Evolutionary conservation across 1,140 invertebrate genomes (phyloP), one percentile per base, ranked within the genome.

Genomic region (Drosophila persimilis): DNA sequence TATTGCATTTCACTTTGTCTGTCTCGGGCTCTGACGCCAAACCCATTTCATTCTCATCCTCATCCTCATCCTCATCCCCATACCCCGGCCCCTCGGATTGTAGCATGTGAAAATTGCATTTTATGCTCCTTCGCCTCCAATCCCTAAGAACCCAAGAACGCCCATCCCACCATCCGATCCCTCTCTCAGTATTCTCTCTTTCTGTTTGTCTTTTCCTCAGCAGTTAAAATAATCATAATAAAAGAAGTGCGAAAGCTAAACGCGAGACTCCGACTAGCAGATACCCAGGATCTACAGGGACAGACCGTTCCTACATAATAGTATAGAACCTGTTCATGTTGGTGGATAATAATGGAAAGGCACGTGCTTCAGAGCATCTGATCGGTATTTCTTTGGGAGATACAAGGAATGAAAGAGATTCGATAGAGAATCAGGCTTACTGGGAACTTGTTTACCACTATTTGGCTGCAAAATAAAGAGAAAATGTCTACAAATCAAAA

Each of bases 211-310:
- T 85, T 85, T 80, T 64, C 76, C 67, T 73, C 80, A 61, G 67
- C 81, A 86, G 81, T 86, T 85, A 86, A 86, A 85, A 85, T 85
- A 86, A 86, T 85, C 80, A 85, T 85, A 85, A 85, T 85, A 85
- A 85, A 39, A 39, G 11, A 39, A 39, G 35, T 39, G 35, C 35
- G 11, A 39, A 39, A 5, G 11, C 11, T 4, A 39, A 13, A 11
- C 3, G 11, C 4, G 35, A 4, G 35, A 39, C 11, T 13, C 11
- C 35, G 11, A 39, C 35, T 39, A 39, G 35, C 0, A 39, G 35
- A 13, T 39, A 39, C 35, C 35, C 31, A 3, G 31, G 8, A 35
- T 31, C 29, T 6, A 31, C 3, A 3, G 31, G 3, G 31, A 35
- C 29, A 7, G 7, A 6, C 17, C 17, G 17, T 1, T 2, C 29